A percentile compares a stretch with the other conserved stretches of the same genome.
phyloP scores from a whole-genome alignment of 2,888 invertebrate genomes.

The Linyphia triangularis region DNA sequence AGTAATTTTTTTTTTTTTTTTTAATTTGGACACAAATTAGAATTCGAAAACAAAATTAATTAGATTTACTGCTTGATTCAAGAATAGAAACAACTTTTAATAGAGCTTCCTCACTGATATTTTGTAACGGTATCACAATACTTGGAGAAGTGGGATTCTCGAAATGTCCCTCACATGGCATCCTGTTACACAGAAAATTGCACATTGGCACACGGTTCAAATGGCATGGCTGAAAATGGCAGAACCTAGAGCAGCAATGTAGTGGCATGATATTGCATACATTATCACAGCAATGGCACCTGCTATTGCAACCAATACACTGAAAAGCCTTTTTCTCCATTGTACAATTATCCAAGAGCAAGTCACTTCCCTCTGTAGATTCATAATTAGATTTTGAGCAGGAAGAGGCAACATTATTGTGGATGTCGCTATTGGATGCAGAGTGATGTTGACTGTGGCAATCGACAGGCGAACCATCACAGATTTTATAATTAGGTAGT shows the following conservation, averaged over 20 bases:
- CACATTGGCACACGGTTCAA: background rate
- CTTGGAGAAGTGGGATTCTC: background rate
- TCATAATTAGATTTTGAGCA: background rate
- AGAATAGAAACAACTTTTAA: background rate
- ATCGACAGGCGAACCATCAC: too few relatives aligned
- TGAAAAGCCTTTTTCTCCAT: background rate
- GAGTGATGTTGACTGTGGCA: background rate
- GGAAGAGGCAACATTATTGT: background rate
- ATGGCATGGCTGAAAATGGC: background rate
- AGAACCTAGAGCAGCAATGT: background rate
- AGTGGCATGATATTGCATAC: too few relatives aligned
- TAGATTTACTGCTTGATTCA: background rate
- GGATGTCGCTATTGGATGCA: background rate
- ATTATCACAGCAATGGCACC: background rate
- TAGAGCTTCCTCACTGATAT: background rate
- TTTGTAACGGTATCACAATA: conserved; percentile 34
- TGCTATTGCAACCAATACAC: background rate
- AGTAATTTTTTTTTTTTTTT: background rate
- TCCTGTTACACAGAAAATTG: background rate
- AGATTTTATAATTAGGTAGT: background rate
- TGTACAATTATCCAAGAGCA: background rate
- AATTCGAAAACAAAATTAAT: background rate
- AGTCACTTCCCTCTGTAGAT: background rate
- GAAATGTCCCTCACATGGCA: too few relatives aligned
- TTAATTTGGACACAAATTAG: background rate